Evolutionary conservation across 2,888 invertebrate species (phyloP), one percentile per base, ranked within the genome.

Genomic region (Drosophila robusta): DNA sequence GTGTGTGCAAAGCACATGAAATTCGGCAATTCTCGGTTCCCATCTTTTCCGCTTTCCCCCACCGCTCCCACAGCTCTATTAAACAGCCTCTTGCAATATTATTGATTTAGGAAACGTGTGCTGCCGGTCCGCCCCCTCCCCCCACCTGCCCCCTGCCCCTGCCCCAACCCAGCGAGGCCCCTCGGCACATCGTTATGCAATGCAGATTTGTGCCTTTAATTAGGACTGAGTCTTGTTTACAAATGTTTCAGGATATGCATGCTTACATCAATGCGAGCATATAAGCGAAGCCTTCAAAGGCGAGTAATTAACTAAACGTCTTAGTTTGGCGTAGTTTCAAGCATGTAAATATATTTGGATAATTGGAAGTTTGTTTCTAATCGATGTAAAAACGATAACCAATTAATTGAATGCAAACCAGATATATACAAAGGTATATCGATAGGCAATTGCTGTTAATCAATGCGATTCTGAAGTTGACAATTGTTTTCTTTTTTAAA

Each of bases 161-260:
- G 49, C 9, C n/a, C 8, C 14, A 16, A 14, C 24, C 14, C 62
- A 26, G 34, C 46, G 42, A 16, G 34, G 45, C 4, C 36, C 46
- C n/a, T 26, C 29, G 9, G 14, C 12, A 26, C n/a, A 36, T 26
- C 46, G 42, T 70, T 77, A 60, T 64, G 74, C 61, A 62, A 46
- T 69, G 66, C 73, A 74, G 58, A 70, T 63, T 63, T 65, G 39
- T 56, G 65, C 46, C 69, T 64, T 82, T 79, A 82, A 82, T 87
- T 87, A 79, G 77, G 34, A 60, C 55, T 49, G 61, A 61, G 50
- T 52, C 52, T 69, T 80, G 87, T 77, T 80, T 82, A 51, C 72
- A 57, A 45, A 45, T 78, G 49, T 22, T 29, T 11, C 34, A 47
- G n/a, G 16, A 39, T 26, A 32, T 18, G 18, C 51, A 55, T 29